These are phyloP conservation scores for Drosophila burlai DNA, from an alignment of 1,140 invertebrate species.

Conservation along the genomic window DNA sequence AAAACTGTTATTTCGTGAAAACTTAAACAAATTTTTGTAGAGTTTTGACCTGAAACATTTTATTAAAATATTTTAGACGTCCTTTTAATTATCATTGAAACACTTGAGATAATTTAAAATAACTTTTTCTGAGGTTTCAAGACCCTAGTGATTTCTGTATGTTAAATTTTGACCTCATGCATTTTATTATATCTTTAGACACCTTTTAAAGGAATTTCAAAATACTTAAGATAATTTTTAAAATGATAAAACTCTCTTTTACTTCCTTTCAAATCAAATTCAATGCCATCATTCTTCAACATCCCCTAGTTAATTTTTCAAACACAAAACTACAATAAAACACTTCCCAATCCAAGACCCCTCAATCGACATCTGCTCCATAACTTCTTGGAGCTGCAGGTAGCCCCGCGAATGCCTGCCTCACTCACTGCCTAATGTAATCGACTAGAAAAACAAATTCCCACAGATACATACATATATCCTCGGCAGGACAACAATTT, in stretches of 20 bases:
- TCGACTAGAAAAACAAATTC: slow-evolving; percentile 49
- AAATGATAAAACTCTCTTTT: not conserved
- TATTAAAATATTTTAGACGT: too few relatives aligned
- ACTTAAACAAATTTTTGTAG: not conserved
- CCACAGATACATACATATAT: slow-evolving; percentile 34
- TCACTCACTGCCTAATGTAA: slow-evolving; percentile 25
- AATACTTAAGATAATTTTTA: not conserved
- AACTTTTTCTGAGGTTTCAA: not conserved
- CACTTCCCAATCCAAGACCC: not conserved
- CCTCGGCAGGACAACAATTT: slow-evolving; percentile 41
- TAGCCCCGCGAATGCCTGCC: not conserved
- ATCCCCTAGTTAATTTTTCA: not conserved
- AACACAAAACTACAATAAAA: not conserved
- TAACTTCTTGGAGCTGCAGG: slow-evolving; percentile 6
- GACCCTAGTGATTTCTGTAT: not conserved
- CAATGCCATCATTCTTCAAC: not conserved
- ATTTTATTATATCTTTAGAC: not conserved
- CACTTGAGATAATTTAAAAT: too few relatives aligned
- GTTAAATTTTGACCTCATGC: accelerated
- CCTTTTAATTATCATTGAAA: too few relatives aligned
- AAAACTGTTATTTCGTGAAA: not conserved
- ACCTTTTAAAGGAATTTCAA: not conserved
- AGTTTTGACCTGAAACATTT: too few relatives aligned
- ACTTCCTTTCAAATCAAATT: not conserved
- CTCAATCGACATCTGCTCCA: slow-evolving; percentile 1